Evolutionary conservation across 2,797 vertebrate genomes (phyloP), one percentile per base, ranked within the genome.

Genomic region (Xerus rutilus): DNA sequence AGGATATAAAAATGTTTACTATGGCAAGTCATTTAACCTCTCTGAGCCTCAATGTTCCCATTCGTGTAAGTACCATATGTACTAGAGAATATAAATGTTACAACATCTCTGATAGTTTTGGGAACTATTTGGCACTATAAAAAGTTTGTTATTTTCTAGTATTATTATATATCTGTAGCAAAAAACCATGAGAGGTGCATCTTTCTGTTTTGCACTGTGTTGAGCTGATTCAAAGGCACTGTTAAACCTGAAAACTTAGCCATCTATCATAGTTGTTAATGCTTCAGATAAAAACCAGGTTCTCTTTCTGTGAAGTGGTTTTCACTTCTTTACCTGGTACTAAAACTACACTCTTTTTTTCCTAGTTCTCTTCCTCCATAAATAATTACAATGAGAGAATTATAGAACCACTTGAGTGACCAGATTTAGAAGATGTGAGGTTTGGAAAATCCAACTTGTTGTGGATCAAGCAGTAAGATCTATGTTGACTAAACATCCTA

Each of bases 401-500:
- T 5, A 47, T 3, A 47, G 52, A 62, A 73, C 15, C 8, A 21
- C 28, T 86, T 35, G 10, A 90, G 20, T 81, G 18, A 81, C 45
- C 9, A 49, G 20, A 90, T 70, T 32, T 81, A 70, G 74, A 25
- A 30, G 10, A 79, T 4, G 7, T 43, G 5, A 13, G 39, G 39
- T 28, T 35, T 13, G 3, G 45, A 45, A 81, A 59, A 87, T 57
- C 14, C 32, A 62, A 10, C 39, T 70, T 47, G 15, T 32, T 10
- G 11, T 47, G 7, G 20, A 21, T 35, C 43, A 47, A 20, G 20
- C 23, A 72, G 15, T 59, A 20, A 72, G 39, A 82, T 7, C 47
- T 25, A 12, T 8, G 32, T 54, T 47, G 12, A 30, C 11, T 32
- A 0, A 0, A 67, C 12, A 18, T 3, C 21, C 30, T 20, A 1